These are phyloP conservation scores for Orestias chungarensis DNA, from an alignment of 2,797 vertebrate species.

Conservation along the genomic window DNA sequence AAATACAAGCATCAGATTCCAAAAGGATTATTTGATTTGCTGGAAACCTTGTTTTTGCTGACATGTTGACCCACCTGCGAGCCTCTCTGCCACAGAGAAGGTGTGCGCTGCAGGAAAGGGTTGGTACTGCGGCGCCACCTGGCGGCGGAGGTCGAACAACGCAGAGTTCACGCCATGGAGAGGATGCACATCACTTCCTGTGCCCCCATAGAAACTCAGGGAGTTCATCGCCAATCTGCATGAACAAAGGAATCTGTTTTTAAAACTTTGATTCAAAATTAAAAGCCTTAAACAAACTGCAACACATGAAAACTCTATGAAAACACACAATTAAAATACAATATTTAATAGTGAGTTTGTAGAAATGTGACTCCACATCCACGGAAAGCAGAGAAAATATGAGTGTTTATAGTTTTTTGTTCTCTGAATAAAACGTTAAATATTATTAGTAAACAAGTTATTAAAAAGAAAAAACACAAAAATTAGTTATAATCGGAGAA, in stretches of 20 bases:
- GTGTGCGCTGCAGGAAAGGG: slow-evolving; percentile 61
- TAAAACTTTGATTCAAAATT: background rate
- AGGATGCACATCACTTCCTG: slow-evolving; percentile 45
- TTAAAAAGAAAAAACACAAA: background rate
- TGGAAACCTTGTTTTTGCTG: background rate
- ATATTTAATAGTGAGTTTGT: background rate
- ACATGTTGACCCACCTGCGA: slow-evolving; percentile 75
- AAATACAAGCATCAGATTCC: background rate
- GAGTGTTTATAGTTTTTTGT: no score
- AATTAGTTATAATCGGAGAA: background rate
- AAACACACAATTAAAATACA: background rate
- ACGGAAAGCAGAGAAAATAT: background rate
- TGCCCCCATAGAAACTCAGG: slow-evolving; percentile 69
- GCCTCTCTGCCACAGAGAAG: slow-evolving; percentile 77
- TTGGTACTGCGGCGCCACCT: slow-evolving; percentile 75
- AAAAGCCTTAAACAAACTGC: background rate
- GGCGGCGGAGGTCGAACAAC: slow-evolving; percentile 77
- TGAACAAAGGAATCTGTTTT: background rate
- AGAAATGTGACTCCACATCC: background rate
- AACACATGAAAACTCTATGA: background rate
- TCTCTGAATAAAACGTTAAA: no score
- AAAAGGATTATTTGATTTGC: background rate
- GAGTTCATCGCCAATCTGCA: slow-evolving; percentile 57
- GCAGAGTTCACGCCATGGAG: slow-evolving; percentile 64
- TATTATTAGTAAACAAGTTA: background rate